Base-by-base conservation (phyloP, 2,888 invertebrate genomes). In the Timandra comae region DNA sequence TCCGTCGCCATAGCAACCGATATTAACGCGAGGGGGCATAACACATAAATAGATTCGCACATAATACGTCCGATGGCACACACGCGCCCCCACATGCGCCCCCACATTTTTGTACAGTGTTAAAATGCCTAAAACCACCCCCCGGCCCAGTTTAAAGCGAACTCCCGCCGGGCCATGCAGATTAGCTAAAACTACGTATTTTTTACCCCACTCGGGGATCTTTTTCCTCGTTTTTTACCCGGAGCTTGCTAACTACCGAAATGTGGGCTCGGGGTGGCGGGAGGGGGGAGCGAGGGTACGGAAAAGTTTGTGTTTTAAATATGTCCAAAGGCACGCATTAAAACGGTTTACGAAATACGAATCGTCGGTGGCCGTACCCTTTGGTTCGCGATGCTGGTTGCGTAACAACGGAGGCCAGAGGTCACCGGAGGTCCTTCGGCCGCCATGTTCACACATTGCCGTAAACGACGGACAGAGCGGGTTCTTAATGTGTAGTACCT, bases 101-200 rank as follows among this genome's bases (percentile, higher is more conserved):
- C 56, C 63, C 64, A 70, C 78, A 80, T 81, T 82, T 81, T 81
- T 80, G 79, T 78, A 76, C 80, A 71, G 68, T 78, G 82, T 81
- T 82, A 82, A 84, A 84, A 82, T 78, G 77, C 80, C 81, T 81
- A 79, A 79, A 78, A 73, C 77, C 75, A 62, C 75, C 74, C 58
- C 58, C 36, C 51, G 56, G 38, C 63, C 58, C 49, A 46, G 49
- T 61, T 62, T 62, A 60, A 63, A 61, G 49, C 62, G 39, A 38
- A 56, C 62, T 45, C 52, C 57, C 56, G 46, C 59, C 52, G 65
- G 53, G 62, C 66, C 80, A 86, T 86, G 87, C 85, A 88, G 88
- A 88, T 88, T 88, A 88, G 88, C 88, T 88, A 88, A 88, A 88
- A 88, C 88, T 88, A 88, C 88, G 88, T 87, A 87, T 88, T 88